phyloP scores from a whole-genome alignment of 1,140 invertebrate genomes.

The Cheumatopsyche charites region DNA sequence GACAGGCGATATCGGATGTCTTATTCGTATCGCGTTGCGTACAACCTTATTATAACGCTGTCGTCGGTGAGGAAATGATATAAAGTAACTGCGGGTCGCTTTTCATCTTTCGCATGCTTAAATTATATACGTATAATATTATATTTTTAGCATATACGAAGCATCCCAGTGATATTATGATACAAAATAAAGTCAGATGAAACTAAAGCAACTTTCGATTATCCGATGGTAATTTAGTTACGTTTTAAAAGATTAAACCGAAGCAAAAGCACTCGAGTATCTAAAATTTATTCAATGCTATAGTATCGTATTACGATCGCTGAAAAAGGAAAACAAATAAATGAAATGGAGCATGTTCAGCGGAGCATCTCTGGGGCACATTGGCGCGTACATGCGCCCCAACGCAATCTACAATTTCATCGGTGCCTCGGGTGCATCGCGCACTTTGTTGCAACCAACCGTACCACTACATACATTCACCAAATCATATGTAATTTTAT shows the following conservation, averaged over 20 bases:
- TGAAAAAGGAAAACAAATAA: not conserved
- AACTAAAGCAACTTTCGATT: too few species aligned
- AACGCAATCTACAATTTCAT: conserved; percentile 34
- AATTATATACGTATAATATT: too few species aligned
- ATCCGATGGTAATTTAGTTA: too few species aligned
- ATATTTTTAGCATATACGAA: too few species aligned
- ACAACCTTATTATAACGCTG: conserved; percentile 21
- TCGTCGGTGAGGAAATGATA: conserved; percentile 2
- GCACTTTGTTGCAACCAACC: not conserved
- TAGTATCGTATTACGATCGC: not conserved
- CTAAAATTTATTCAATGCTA: not conserved
- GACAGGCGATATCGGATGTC: conserved; percentile 16
- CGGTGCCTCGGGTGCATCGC: conserved; percentile 24
- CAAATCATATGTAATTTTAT: too few species aligned
- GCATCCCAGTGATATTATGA: too few species aligned
- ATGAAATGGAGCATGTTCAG: not conserved
- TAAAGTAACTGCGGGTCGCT: conserved; percentile 18
- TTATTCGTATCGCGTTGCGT: conserved; percentile 4
- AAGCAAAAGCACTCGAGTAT: not conserved
- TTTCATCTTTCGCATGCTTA: conserved; percentile 7
- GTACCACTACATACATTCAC: too few species aligned
- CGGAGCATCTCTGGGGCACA: not conserved
- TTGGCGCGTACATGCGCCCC: conserved; percentile 1
- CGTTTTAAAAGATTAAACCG: too few species aligned
- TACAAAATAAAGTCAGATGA: too few species aligned